phyloP scores from a whole-genome alignment of 2,888 invertebrate genomes.

The Nemotelus nigrinus region DNA sequence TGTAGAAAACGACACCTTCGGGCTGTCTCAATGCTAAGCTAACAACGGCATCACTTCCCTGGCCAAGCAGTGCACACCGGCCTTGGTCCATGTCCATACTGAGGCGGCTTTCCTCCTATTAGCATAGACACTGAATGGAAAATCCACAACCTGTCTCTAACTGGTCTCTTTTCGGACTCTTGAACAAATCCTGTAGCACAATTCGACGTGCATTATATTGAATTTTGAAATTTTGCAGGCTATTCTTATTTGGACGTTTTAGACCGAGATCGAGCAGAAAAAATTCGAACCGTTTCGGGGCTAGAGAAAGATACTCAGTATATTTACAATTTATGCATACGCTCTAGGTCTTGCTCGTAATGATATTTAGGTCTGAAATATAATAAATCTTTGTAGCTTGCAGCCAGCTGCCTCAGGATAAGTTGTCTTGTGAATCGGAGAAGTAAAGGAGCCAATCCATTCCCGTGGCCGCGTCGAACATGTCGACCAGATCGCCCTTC shows the following conservation, averaged over 20 bases:
- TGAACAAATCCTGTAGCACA: constrained; percentile 2
- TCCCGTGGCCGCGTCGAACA: neutral
- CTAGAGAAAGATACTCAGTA: constrained; percentile 7
- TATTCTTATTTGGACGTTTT: constrained; percentile 12
- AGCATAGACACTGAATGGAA: constrained; percentile 18
- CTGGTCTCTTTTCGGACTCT: constrained; percentile 18
- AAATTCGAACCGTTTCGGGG: constrained; percentile 11
- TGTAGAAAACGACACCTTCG: constrained; percentile 42
- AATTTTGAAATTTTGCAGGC: constrained; percentile 41
- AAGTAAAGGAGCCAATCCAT: constrained; percentile 4
- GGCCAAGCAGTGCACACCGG: constrained; percentile 25
- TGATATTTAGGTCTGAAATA: constrained; percentile 47
- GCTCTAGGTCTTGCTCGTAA: constrained; percentile 37
- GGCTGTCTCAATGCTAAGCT: constrained; percentile 28
- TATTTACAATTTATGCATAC: constrained; percentile 45
- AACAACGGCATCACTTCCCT: constrained; percentile 16
- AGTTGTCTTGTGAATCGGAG: neutral
- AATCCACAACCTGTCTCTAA: constrained; percentile 26
- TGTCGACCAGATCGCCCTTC: constrained; percentile 28
- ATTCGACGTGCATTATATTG: constrained; percentile 32
- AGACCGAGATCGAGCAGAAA: constrained; percentile 12
- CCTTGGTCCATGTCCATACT: neutral
- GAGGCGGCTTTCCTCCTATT: constrained; percentile 6
- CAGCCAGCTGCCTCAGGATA: constrained; percentile 7
- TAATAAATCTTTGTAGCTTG: constrained; percentile 44